Conservation (phyloP, 2,888 invertebrate genomes). For the Mythimna pallens region DNA sequence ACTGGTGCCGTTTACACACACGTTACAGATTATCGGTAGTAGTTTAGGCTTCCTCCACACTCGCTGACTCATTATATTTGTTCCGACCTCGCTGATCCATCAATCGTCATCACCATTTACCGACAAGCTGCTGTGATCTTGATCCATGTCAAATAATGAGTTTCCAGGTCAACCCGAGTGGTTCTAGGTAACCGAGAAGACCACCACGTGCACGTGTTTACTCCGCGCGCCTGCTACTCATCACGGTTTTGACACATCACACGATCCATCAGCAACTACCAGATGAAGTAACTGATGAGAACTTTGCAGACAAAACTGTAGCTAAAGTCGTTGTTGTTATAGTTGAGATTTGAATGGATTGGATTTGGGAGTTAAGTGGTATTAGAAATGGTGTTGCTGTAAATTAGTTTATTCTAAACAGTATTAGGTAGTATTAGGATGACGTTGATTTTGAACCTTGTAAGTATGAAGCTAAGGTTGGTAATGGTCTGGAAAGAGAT, state of each 20-base stretch:
- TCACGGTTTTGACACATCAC: conserved; percentile 87
- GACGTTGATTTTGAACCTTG: conserved; percentile 39
- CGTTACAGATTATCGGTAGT: neutral
- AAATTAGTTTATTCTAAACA: conserved; percentile 55
- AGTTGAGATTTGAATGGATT: conserved; percentile 42
- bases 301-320: conserved; percentile 29
- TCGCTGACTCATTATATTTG: conserved; percentile 20
- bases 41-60: neutral
- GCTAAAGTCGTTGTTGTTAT: neutral
- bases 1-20: too few relatives aligned
- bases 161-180: conserved; percentile 63
- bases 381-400: conserved; percentile 32
- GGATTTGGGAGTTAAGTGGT: conserved; percentile 27
- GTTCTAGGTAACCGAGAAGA: conserved; percentile 67
- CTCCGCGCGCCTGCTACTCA: conserved; percentile 85
- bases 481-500: conserved; percentile 30
- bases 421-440: conserved; percentile 35
- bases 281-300: conserved; percentile 44
- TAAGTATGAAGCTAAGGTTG: conserved; percentile 33
- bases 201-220: conserved; percentile 84
- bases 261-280: conserved; percentile 63
- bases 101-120: conserved; percentile 31
- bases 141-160: conserved; percentile 55
- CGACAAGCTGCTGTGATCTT: conserved; percentile 21
- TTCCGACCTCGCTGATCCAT: neutral